These are phyloP conservation scores for Microcebus jonahi DNA, from an alignment of 2,113 vertebrate species.

Conservation along the genomic window DNA sequence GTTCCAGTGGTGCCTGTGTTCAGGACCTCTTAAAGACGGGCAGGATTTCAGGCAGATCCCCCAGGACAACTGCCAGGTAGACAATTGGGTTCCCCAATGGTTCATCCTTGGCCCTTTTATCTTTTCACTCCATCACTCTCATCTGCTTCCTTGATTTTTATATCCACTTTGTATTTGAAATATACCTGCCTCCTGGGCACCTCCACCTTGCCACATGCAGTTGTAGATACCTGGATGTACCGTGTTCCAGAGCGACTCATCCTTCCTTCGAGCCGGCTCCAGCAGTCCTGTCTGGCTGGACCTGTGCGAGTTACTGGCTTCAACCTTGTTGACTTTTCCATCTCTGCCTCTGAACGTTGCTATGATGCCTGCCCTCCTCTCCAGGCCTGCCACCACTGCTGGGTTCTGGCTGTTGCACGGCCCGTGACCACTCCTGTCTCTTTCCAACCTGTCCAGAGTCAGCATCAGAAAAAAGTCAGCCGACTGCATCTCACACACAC, in stretches of 20 bases:
- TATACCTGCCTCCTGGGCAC: neutral
- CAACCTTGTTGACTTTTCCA: neutral
- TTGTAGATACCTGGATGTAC: neutral
- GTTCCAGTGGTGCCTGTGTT: neutral
- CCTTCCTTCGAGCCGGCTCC: neutral
- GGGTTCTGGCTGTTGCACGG: neutral
- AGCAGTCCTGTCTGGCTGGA: neutral
- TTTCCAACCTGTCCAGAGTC: neutral
- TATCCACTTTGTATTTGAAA: neutral
- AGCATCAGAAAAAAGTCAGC: neutral
- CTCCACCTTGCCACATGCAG: too few relatives aligned
- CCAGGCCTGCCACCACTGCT: neutral
- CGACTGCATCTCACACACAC: neutral
- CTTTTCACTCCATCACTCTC: neutral
- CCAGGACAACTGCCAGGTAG: neutral
- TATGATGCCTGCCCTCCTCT: neutral
- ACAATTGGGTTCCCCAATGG: neutral
- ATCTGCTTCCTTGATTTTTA: neutral
- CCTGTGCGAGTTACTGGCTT: neutral
- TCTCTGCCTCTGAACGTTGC: neutral
- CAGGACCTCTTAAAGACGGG: fast-evolving
- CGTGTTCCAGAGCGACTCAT: neutral
- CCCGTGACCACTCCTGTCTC: neutral
- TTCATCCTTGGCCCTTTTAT: neutral
- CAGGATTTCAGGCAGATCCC: neutral